These are phyloP conservation scores for Ochropleura leucogaster DNA, from an alignment of 2,888 invertebrate genomes.

Conservation along the genomic window DNA sequence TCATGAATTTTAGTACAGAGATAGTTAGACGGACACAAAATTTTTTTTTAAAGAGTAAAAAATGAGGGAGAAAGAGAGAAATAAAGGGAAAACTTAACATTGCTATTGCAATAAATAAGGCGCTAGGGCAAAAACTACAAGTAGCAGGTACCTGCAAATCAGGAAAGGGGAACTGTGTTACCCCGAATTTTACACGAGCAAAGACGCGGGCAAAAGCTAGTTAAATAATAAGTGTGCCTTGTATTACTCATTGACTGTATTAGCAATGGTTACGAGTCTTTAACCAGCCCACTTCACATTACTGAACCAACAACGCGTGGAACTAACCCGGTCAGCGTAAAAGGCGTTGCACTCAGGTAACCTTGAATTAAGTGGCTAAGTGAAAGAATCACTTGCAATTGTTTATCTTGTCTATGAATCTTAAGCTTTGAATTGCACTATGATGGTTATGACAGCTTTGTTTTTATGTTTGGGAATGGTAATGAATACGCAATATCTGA, in stretches of 20 bases:
- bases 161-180: too few species aligned
- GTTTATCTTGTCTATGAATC: constrained; percentile 29
- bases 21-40: too few species aligned
- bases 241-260: neutral
- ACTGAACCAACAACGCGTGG: neutral
- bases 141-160: too few species aligned
- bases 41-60: too few species aligned
- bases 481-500: neutral
- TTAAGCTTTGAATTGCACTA: constrained; percentile 24
- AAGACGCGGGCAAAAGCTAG: too few species aligned
- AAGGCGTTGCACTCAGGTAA: constrained; percentile 36
- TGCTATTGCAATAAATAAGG: too few species aligned
- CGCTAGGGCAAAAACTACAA: too few species aligned
- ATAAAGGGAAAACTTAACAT: too few species aligned
- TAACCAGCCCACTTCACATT: neutral
- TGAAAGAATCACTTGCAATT: constrained; percentile 36
- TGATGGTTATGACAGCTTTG: neutral
- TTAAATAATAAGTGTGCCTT: too few species aligned
- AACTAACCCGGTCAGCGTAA: neutral
- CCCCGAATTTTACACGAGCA: too few species aligned
- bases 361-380: constrained; percentile 35
- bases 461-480: neutral
- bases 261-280: constrained; percentile 1
- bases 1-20: too few species aligned
- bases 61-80: too few species aligned